A percentile compares a stretch with the other conserved stretches of the same genome.
phyloP scores from a whole-genome alignment of 2,113 vertebrate genomes.

The Bothrops jararaca region DNA sequence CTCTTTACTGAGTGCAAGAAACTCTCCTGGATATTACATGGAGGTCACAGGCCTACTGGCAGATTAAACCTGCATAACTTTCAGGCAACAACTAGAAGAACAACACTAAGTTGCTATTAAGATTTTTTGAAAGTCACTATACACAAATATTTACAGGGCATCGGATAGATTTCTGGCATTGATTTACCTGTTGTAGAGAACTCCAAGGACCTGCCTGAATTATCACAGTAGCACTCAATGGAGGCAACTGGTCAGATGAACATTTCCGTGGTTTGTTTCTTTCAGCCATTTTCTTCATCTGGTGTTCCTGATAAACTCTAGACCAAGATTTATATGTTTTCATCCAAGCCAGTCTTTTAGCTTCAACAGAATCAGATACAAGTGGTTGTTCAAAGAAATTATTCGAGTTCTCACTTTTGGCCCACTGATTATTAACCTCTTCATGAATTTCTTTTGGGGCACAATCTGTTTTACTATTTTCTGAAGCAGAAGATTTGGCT shows the following conservation, averaged over 20 bases:
- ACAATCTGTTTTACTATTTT: constrained; percentile 38
- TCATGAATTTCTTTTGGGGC: constrained; percentile 25
- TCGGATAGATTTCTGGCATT: not conserved
- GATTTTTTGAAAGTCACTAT: not conserved
- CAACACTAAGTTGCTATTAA: not conserved
- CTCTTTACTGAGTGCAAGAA: not conserved
- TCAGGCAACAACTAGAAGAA: not conserved
- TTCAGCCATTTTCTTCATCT: constrained; percentile 62
- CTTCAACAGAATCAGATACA: constrained; percentile 66
- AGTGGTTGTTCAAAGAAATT: constrained; percentile 1
- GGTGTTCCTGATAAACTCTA: constrained; percentile 73
- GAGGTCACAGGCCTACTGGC: not conserved
- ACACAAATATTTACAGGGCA: not conserved
- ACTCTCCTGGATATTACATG: not conserved
- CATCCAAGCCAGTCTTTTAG: constrained; percentile 83
- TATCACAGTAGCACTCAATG: constrained; percentile 71
- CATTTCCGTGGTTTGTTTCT: constrained; percentile 59
- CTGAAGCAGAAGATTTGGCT: constrained; percentile 4
- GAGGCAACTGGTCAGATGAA: constrained; percentile 58
- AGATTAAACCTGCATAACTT: not conserved
- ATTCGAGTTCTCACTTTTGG: not conserved
- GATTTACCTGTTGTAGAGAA: constrained; percentile 79
- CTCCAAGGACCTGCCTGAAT: constrained; percentile 70
- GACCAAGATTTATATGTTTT: constrained; percentile 79
- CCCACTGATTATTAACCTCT: not conserved